Conservation (phyloP, 2,797 vertebrate genomes). For the Cuculus canorus region DNA sequence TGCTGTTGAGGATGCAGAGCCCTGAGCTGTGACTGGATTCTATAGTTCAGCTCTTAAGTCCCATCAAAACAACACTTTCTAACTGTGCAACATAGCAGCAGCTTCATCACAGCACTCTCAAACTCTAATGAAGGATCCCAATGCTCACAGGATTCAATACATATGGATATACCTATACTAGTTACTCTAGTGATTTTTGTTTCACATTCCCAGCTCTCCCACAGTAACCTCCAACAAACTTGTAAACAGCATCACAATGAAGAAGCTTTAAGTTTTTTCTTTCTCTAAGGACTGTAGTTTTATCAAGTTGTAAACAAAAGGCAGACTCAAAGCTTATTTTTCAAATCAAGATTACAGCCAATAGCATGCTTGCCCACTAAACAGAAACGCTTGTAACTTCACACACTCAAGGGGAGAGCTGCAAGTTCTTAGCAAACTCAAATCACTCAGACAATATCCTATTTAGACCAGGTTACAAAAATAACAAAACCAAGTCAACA, state of each 20-base stretch:
- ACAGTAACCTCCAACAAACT: background rate
- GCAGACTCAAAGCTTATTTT: background rate
- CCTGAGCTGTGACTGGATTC: background rate
- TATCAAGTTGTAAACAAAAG: background rate
- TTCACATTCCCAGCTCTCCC: background rate
- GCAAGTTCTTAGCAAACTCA: background rate
- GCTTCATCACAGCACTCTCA: background rate
- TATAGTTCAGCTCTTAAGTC: background rate
- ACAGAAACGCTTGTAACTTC: background rate
- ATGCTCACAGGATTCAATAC: background rate
- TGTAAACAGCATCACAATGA: background rate
- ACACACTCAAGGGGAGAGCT: background rate
- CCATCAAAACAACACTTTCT: background rate
- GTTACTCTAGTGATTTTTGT: background rate
- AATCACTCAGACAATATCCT: background rate
- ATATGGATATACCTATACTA: background rate
- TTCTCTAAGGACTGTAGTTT: background rate
- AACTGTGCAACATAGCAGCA: background rate
- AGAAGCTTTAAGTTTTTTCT: background rate
- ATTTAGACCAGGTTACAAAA: background rate
- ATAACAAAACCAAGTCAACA: background rate
- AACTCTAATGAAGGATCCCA: background rate
- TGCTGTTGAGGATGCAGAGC: background rate
- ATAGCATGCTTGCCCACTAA: background rate
- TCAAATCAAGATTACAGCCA: background rate